Conservation (phyloP, 2,888 invertebrate species). For the Toxonevra muliebris region DNA sequence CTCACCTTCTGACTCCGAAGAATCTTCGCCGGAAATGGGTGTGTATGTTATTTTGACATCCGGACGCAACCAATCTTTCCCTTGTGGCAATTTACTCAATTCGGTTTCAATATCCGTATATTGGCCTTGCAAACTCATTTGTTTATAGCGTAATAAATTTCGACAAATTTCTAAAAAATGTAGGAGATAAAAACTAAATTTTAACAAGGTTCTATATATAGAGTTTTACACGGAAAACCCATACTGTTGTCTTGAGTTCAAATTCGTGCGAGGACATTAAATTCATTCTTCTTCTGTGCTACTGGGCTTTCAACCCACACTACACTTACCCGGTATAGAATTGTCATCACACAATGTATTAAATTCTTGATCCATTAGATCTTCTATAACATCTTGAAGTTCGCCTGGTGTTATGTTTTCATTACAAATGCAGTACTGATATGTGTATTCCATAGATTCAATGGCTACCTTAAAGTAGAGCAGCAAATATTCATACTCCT, state of each 20-base stretch:
- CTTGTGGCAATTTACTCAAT: conserved; percentile 70
- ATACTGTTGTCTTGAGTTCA: too few species aligned
- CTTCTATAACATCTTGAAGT: conserved; percentile 73
- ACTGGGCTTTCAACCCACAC: too few species aligned
- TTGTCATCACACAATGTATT: conserved; percentile 77
- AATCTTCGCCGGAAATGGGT: conserved; percentile 54
- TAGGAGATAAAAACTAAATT: neutral
- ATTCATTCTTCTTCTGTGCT: too few species aligned
- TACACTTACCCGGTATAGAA: conserved; percentile 70
- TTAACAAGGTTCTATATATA: too few species aligned
- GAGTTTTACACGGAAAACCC: too few species aligned
- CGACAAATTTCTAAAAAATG: conserved; percentile 69
- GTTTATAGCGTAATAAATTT: conserved; percentile 69
- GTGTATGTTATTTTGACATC: conserved; percentile 65
- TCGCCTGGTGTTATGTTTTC: conserved; percentile 69
- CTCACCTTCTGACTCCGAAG: conserved; percentile 64
- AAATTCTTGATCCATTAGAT: conserved; percentile 78
- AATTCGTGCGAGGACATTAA: too few species aligned
- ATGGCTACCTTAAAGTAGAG: conserved; percentile 67
- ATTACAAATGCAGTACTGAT: conserved; percentile 72
- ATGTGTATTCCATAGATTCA: conserved; percentile 72
- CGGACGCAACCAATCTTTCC: conserved; percentile 69
- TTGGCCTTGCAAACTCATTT: conserved; percentile 69
- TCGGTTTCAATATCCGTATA: conserved; percentile 69
- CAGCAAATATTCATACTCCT: neutral